Evolutionary conservation across 2,797 vertebrate genomes (phyloP), one percentile per base, ranked within the genome.

Genomic region (Characodon lateralis): DNA sequence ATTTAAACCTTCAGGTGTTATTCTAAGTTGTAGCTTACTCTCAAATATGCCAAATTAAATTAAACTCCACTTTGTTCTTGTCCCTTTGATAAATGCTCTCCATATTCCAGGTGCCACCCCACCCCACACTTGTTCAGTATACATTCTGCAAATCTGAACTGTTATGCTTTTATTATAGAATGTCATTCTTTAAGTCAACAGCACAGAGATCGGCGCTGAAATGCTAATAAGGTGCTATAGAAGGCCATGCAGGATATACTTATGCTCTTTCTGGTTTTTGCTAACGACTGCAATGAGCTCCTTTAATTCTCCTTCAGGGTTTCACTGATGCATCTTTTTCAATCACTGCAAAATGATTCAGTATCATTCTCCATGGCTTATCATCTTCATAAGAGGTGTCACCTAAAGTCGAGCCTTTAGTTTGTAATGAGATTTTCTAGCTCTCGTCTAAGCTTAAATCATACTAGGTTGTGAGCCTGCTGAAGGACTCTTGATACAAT

Each of bases 1-100:
- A 91, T 94, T 96, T 93, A 92, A 94, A 93, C 91, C 93, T 95
- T 89, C 89, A 94, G 93, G 94, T 95, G 94, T 91, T 94, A 91
- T 93, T 94, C 91, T 82, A 84, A 86, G 71, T 90, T 89, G 85
- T 91, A 86, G 93, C 89, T 91, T 89, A 87, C 82, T 89, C 78
- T 93, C 86, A 89, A 84, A 91, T 69, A 71, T 84, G 84, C 78
- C 70, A 83, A 93, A 94, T 94, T 84, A 92, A 94, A 95, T 94
- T 92, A 92, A 93, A 88, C 73, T 83, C 80, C 75, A 74, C 79
- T 89, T 88, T 76, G 72, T 74, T 83, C 74, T 83, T 84, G 86
- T 92, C 90, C 41, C 20, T 86, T 88, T 91, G 92, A 93, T 85
- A 83, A 88, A 93, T 91, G 84, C 82, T 87, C 73, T 83, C 77